Evolutionary conservation across 2,113 vertebrate genomes (phyloP).

Genomic region (Aptenodytes forsteri): DNA sequence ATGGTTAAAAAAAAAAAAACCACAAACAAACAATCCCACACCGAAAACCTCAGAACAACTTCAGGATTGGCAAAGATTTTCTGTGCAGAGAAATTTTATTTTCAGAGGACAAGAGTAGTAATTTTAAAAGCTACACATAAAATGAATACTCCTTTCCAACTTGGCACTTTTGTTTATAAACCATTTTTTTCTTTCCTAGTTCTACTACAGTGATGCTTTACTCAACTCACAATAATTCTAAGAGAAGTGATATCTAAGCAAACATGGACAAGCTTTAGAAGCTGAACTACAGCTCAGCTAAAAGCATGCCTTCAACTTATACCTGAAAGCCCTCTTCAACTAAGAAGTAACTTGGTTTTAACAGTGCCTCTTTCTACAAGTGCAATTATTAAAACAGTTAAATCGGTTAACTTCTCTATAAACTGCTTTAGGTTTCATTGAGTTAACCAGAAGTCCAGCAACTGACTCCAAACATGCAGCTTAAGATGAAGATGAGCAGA

Average conservation of each 20-base stretch:
- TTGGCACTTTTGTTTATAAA: neutral
- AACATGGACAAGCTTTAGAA: neutral
- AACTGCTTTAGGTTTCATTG: neutral
- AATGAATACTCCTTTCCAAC: neutral
- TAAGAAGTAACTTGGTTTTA: neutral
- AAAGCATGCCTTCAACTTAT: neutral
- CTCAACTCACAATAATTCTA: neutral
- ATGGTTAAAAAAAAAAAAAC: neutral
- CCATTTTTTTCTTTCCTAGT: neutral
- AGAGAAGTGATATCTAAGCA: neutral
- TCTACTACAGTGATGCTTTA: neutral
- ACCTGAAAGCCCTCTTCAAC: neutral
- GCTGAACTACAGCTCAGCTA: neutral
- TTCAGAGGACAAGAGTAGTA: neutral
- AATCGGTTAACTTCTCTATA: neutral
- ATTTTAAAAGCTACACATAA: neutral
- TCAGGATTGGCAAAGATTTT: neutral
- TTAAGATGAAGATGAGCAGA: neutral
- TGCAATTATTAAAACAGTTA: neutral
- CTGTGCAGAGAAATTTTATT: neutral
- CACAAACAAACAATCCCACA: neutral
- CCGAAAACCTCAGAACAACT: neutral
- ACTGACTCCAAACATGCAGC: neutral
- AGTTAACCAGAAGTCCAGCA: neutral
- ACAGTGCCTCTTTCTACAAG: neutral